Evolutionary conservation across 2,888 invertebrate species (phyloP).

Genomic region (Halictus quadricinctus): DNA sequence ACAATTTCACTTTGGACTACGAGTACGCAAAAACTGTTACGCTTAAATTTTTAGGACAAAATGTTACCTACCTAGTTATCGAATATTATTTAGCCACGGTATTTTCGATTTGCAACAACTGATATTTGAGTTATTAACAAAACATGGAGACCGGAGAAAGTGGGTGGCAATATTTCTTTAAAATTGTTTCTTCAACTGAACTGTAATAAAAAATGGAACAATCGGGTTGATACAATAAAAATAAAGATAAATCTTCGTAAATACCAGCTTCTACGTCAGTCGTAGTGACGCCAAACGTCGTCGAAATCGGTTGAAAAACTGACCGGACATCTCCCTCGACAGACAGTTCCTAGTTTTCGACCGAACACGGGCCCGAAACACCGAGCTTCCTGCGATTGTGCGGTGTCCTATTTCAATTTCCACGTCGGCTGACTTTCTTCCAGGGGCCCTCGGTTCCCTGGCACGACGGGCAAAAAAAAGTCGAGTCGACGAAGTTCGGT

Average conservation of each 20-base stretch:
- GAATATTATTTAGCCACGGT: background rate
- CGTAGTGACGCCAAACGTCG: background rate
- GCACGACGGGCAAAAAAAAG: conserved; percentile 1
- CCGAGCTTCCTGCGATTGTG: conserved; percentile 3
- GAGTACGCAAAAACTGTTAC: too few relatives aligned
- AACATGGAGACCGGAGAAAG: too few relatives aligned
- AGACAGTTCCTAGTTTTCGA: background rate
- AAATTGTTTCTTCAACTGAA: too few relatives aligned
- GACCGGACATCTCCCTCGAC: background rate
- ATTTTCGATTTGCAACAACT: background rate
- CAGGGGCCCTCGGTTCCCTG: background rate
- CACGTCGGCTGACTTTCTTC: background rate
- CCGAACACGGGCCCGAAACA: background rate
- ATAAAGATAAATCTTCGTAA: too few relatives aligned
- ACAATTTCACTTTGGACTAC: background rate
- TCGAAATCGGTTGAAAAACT: background rate
- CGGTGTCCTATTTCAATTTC: background rate
- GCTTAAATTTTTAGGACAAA: background rate
- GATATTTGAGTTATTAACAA: background rate
- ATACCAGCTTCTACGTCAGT: background rate
- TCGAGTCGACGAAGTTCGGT: conserved; percentile 10
- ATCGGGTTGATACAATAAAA: too few relatives aligned
- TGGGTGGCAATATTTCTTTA: too few relatives aligned
- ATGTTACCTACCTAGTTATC: background rate
- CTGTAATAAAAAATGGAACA: too few relatives aligned